These are phyloP conservation scores for Oncorhynchus clarkii DNA, from an alignment of 2,113 vertebrate genomes.

Conservation along the genomic window DNA sequence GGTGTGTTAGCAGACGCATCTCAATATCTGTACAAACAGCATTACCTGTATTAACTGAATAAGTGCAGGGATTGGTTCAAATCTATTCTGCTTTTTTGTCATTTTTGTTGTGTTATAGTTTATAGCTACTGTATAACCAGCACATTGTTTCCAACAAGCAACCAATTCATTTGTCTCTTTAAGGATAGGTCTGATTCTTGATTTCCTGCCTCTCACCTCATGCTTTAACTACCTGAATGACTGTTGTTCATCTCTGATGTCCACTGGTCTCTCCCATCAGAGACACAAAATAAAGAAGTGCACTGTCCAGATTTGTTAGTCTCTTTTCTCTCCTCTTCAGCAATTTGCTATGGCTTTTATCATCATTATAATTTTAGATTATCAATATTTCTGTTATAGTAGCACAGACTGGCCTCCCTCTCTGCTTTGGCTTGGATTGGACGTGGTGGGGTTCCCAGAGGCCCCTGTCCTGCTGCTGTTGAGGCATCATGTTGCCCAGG, in stretches of 20 bases:
- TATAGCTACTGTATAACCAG: background rate
- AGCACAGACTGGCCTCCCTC: constrained; percentile 32
- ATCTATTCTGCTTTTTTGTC: constrained; percentile 21
- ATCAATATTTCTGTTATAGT: constrained; percentile 46
- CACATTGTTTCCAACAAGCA: background rate
- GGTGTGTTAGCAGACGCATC: background rate
- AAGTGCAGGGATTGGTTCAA: constrained; percentile 66
- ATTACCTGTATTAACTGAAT: constrained; percentile 55
- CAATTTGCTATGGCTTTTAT: constrained; percentile 21
- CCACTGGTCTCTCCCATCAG: constrained; percentile 17
- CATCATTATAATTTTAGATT: constrained; percentile 57
- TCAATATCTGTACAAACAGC: constrained; percentile 58
- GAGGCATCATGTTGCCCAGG: constrained; percentile 93
- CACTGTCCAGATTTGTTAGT: constrained; percentile 11
- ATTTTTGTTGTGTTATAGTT: constrained; percentile 13
- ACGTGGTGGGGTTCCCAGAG: constrained; percentile 24
- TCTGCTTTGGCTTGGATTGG: constrained; percentile 28
- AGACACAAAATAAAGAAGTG: constrained; percentile 10
- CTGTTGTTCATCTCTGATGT: background rate
- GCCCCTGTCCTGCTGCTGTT: constrained; percentile 31
- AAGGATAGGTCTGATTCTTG: background rate
- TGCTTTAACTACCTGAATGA: background rate
- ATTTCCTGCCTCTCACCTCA: constrained; percentile 4
- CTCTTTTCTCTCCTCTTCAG: constrained; percentile 16
- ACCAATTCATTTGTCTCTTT: constrained; percentile 14